Base-by-base conservation (phyloP, 2,888 invertebrate species). In the Icerya purchasi region DNA sequence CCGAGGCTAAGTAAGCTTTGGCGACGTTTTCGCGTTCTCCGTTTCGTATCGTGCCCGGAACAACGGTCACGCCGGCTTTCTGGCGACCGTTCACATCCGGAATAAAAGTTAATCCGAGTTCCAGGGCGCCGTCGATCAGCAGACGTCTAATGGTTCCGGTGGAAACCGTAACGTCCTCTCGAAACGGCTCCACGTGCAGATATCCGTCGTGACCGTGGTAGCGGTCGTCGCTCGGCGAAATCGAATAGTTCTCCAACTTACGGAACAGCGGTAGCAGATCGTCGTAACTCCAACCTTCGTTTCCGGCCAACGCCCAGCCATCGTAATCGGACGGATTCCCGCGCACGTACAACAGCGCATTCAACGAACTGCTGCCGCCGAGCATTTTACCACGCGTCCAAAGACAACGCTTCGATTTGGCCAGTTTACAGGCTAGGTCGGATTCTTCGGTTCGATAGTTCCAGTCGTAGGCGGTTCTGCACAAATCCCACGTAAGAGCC, bases 371-470 rank as follows among this genome's bases (percentile, higher is more conserved):
- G 22, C 60, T 50, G 0, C 63, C 63, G 1, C 63, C 63, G 20
- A 63, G 22, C 56, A 56, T 58, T 5, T 54, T 50, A 3, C 63
- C 63, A 49, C 61, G 19, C 3, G 61, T 50, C 8, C 57, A 20
- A n/a, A 20, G 2, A 20, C 49, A 14, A 3, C 56, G 24, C 22
- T 52, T 53, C 19, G n/a, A 14, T 2, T 60, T 52, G 21, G 58
- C 10, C 10, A 57, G 54, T 18, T 64, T 61, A 53, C 69, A 69
- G 8, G 64, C 64, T 1, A 68, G 65, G 54, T 68, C 67, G 69
- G 75, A 71, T 18, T 72, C 73, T 64, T 74, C 72, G 0, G 74
- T 73, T 53, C 67, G 69, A 67, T 74, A 75, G 18, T 70, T 68
- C 72, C 72, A 72, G 62, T 71, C 71, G 50, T 67, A 66, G 19